Evolutionary conservation across 2,113 vertebrate species (phyloP), one percentile per base, ranked within the genome.

Genomic region (Alethe castanea): DNA sequence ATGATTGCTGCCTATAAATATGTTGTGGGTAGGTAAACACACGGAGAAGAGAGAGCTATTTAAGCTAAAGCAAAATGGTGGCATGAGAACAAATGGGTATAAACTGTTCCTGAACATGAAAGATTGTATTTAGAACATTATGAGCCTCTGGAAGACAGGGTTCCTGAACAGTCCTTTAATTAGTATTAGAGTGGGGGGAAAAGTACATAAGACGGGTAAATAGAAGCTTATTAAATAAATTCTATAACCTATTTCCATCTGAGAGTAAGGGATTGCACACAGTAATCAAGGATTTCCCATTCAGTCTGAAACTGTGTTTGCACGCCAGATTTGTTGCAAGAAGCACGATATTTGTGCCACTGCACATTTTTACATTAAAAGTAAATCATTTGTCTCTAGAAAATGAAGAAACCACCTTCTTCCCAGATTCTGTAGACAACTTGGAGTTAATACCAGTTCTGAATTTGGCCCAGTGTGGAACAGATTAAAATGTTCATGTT

Each of bases 1-100:
- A 94, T 97, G 95, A 97, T 94, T 96, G 79, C 82, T 81, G 76
- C 78, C 44, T 89, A 35, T 73, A 91, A 96, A 87, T 74, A 74
- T 4, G 1, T 81, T 36, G 56, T 23, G 70, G 57, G 61, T 61
- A 95, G 81, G 89, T 94, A 96, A 94, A 94, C n/a, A 89, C 42
- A 89, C 0, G 0, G 80, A 94, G 64, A 67, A 88, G 42, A 93
- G 86, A 74, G 65, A 89, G 77, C 69, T 91, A 56, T 81, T 96
- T 87, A 91, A 89, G 56, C 48, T 92, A 84, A 86, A 94, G 69
- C 36, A 48, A 96, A 92, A 87, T 29, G 44, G 44, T 84, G 38
- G 31, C 25, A 31, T 52, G 31, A 88, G 72, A 93, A 92, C 24
- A 96, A 94, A 96, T 61, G 61, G 14, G 36, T 57, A 48, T 64